Evolutionary conservation across 2,888 invertebrate species (phyloP).

Genomic region (Bellardia pandia): DNA sequence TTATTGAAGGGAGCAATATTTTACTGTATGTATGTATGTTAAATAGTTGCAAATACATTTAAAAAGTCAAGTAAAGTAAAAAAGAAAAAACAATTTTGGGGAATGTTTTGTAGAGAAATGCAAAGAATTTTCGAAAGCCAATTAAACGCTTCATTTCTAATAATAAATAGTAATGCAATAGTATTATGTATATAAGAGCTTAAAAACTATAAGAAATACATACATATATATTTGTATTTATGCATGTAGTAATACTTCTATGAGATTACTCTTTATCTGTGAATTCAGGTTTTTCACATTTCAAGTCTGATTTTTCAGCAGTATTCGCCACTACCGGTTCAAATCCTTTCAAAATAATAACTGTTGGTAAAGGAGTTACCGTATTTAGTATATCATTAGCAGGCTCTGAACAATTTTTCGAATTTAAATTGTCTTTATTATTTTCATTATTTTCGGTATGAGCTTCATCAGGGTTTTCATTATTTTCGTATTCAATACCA

Average conservation of each 20-base stretch:
- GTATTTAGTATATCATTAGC: slow-evolving; percentile 13
- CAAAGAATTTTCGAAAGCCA: slow-evolving; percentile 33
- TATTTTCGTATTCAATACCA: slow-evolving; percentile 79
- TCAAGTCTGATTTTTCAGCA: slow-evolving; percentile 56
- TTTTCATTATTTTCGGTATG: slow-evolving; percentile 33
- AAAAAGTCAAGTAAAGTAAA: slow-evolving; percentile 25
- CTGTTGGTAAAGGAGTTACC: slow-evolving; percentile 25
- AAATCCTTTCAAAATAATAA: slow-evolving; percentile 4
- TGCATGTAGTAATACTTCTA: not conserved
- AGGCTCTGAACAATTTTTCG: slow-evolving; percentile 2
- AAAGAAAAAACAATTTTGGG: slow-evolving; percentile 10
- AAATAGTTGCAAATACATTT: slow-evolving; percentile 37
- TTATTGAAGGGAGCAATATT: slow-evolving; percentile 27
- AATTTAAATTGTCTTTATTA: slow-evolving; percentile 15
- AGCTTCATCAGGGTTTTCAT: slow-evolving; percentile 81
- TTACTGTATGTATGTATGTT: slow-evolving; percentile 16
- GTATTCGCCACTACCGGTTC: slow-evolving; percentile 10
- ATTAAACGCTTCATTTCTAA: not conserved
- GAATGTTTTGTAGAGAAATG: slow-evolving; percentile 58
- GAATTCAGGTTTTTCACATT: slow-evolving; percentile 62
- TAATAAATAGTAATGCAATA: slow-evolving; percentile 31
- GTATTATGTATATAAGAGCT: not conserved
- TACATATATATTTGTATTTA: not conserved
- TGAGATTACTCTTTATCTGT: slow-evolving; percentile 60
- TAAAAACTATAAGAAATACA: slow-evolving; percentile 4